Evolutionary conservation across 37 sponge, comb jelly and placozoan species (phyloP), one percentile per base, ranked within the genome.

Genomic region (Beroe ovata): DNA sequence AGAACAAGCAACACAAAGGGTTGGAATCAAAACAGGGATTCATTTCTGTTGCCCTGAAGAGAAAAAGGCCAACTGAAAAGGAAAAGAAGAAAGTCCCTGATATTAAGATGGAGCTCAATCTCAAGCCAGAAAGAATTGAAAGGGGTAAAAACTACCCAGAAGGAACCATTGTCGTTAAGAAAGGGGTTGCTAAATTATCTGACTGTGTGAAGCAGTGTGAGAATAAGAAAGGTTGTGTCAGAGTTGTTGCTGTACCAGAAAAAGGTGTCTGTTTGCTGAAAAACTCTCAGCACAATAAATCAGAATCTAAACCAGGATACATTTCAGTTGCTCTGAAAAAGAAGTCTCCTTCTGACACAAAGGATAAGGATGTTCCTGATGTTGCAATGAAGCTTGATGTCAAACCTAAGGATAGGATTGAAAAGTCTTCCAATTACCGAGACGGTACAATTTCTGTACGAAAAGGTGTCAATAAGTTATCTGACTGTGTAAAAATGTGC

Each of bases 31-130:
- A 32, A 29, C 25, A 26, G 2, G 36, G 69, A 18, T 14, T 66
- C 32, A 26, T 66, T 18, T 66, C 69, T 66, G 69, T 66, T 66
- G 33, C 69, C 25, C 14, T 66, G 69, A 47, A 47, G 11, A 47
- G 11, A 47, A 11, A 16, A 11, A 47, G 11, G 11, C 54, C 54
- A 47, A 16, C 54, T 47, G 11, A 47, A 11, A 47, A 47, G 11
- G 11, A 47, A 47, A 11, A 47, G 11, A 47, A 6, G 11, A 47
- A 47, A 47, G 54, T 16, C 11, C 6, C 6, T 47, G 54, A 6
- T 47, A 11, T 6, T 47, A 11, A 6, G 11, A 47, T 47, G 54
- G 11, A 6, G 54, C 11, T 47, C 6, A 11, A 47, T 47, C 6
- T 47, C 11, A 47, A 11, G 6, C 54, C 54, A 47, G 11, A 47